phyloP scores from a whole-genome alignment of 2,797 vertebrate genomes.

The Knipowitschia caucasica region DNA sequence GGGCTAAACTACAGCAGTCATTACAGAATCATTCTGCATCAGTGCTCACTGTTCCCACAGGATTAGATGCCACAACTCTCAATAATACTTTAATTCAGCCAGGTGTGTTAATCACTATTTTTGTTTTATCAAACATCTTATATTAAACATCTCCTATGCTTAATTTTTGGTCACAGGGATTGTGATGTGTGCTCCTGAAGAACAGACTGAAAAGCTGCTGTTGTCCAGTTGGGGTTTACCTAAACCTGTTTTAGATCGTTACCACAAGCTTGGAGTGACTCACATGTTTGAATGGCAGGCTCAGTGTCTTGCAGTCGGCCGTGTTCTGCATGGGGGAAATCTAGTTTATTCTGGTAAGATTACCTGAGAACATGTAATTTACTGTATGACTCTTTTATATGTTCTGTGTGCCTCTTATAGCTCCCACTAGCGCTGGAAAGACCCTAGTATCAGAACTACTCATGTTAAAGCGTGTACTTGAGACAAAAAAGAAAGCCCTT shows the following conservation, averaged over 20 bases:
- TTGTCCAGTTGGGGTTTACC: constrained; percentile 93
- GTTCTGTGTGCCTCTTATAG: constrained; percentile 56
- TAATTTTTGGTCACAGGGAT: constrained; percentile 61
- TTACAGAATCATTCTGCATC: constrained; percentile 58
- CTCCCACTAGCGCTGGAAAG: constrained; percentile 97
- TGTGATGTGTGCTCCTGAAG: constrained; percentile 75
- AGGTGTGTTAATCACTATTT: constrained; percentile 38
- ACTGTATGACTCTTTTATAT: neutral
- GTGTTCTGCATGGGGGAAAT: constrained; percentile 89
- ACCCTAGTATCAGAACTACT: constrained; percentile 95
- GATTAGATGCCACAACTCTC: constrained; percentile 71
- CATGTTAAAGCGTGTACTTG: constrained; percentile 90
- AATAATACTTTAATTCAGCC: constrained; percentile 51
- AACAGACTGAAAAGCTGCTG: constrained; percentile 82
- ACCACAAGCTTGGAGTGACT: constrained; percentile 83
- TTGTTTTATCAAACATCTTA: neutral
- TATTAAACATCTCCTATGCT: too few relatives aligned
- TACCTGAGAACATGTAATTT: neutral
- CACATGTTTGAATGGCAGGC: constrained; percentile 98
- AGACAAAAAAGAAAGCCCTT: constrained; percentile 90
- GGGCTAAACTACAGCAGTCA: constrained; percentile 49
- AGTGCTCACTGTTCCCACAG: constrained; percentile 83
- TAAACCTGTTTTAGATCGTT: constrained; percentile 83
- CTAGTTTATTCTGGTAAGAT: constrained; percentile 91
- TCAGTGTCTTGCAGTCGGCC: constrained; percentile 88